Conservation (phyloP, 2,113 vertebrate genomes). For the Lophius piscatorius region DNA sequence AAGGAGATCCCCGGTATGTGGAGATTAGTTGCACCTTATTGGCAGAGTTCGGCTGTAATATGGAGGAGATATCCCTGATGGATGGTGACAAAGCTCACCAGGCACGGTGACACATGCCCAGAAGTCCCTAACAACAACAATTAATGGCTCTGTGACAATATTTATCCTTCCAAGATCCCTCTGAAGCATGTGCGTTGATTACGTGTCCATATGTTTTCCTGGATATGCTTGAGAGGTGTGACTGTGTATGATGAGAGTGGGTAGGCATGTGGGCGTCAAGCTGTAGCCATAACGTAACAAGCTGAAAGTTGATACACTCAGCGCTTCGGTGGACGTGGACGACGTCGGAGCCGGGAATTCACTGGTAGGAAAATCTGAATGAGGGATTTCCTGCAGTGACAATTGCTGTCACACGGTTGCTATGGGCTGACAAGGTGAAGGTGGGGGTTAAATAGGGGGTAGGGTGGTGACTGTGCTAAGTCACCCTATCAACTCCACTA, state of each 20-base stretch:
- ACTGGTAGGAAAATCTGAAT: slow-evolving; percentile 41
- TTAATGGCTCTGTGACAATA: background rate
- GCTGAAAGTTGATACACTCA: slow-evolving; percentile 36
- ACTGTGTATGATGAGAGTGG: slow-evolving; percentile 29
- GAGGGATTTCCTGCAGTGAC: slow-evolving; percentile 48
- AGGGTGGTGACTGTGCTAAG: slow-evolving; percentile 60
- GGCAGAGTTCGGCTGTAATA: slow-evolving; percentile 26
- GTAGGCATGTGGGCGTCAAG: slow-evolving; percentile 51
- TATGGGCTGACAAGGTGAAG: slow-evolving; percentile 34
- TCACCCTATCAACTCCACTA: slow-evolving; percentile 49
- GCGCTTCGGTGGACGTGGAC: slow-evolving; percentile 15
- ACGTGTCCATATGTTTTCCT: background rate
- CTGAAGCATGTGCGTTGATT: too few relatives aligned
- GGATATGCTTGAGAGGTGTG: too few relatives aligned
- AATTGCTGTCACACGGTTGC: slow-evolving; percentile 45
- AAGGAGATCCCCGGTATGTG: slow-evolving; percentile 54
- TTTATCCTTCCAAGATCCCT: background rate
- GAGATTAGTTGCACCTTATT: slow-evolving; percentile 36
- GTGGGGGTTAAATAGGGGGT: slow-evolving; percentile 33
- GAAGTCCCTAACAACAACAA: background rate
- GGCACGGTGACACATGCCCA: background rate
- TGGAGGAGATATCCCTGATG: slow-evolving; percentile 31
- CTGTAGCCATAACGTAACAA: slow-evolving; percentile 63
- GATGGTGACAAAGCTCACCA: too few relatives aligned
- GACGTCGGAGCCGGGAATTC: slow-evolving; percentile 15